phyloP scores from a whole-genome alignment of 2,888 invertebrate genomes.

The Resseliella maxima region DNA sequence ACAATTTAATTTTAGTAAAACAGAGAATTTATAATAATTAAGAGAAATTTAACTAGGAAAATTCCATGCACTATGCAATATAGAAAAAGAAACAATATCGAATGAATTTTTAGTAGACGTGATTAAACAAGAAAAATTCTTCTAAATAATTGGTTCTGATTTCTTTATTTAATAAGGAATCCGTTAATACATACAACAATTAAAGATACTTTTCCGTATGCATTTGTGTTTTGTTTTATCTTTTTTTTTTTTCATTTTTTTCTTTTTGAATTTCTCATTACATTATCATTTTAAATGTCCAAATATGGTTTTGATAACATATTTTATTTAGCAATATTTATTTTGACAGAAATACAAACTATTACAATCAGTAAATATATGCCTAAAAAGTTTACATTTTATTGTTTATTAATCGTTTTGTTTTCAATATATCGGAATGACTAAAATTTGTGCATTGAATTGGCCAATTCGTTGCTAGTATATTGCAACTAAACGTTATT shows the following conservation, averaged over 20 bases:
- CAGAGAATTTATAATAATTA: too few relatives aligned
- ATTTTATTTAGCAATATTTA: neutral
- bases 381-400: neutral
- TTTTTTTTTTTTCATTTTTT: too few relatives aligned
- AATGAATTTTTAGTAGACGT: too few relatives aligned
- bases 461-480: neutral
- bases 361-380: conserved; percentile 17
- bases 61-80: too few relatives aligned
- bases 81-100: neutral
- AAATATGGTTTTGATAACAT: conserved; percentile 22
- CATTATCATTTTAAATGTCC: neutral
- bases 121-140: neutral
- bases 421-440: neutral
- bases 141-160: conserved; percentile 19
- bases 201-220: neutral
- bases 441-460: neutral
- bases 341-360: conserved; percentile 42
- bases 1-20: too few relatives aligned
- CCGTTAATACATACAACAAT: neutral
- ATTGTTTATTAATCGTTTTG: neutral
- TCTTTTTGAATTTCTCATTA: too few relatives aligned
- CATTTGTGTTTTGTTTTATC: too few relatives aligned
- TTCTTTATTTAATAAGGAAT: neutral
- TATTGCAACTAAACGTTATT: neutral
- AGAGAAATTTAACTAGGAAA: too few relatives aligned